Percentiles rank a stretch among this genome's conserved stretches.
These are phyloP conservation scores for Salmo trutta DNA, from an alignment of 2,797 vertebrate species.

Conservation along the genomic window DNA sequence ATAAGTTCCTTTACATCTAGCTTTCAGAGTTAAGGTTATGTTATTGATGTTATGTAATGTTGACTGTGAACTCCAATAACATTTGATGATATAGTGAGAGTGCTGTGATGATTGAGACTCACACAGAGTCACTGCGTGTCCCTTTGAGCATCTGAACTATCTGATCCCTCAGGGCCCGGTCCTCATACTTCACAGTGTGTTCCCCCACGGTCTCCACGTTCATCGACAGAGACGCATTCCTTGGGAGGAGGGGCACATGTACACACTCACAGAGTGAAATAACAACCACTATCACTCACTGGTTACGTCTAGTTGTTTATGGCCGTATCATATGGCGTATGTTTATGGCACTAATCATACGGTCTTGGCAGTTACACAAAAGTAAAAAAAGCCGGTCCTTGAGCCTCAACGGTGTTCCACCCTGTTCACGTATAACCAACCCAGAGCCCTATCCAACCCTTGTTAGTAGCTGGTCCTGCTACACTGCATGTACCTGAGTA, in stretches of 20 bases:
- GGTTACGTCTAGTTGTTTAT: not conserved
- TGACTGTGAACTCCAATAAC: not conserved
- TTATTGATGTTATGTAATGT: not conserved
- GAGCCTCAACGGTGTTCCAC: not conserved
- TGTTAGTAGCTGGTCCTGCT: not conserved
- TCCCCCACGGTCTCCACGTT: slow-evolving; percentile 72
- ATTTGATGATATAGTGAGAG: not conserved
- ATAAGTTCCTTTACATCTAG: not conserved
- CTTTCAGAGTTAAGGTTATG: not conserved
- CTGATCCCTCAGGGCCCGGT: slow-evolving; percentile 59
- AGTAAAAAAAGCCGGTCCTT: not conserved
- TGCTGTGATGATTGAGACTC: slow-evolving; percentile 40
- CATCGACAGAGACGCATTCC: slow-evolving; percentile 77
- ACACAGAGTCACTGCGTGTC: slow-evolving; percentile 68
- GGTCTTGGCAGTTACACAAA: not conserved
- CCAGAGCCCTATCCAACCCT: not conserved
- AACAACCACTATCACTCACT: not conserved
- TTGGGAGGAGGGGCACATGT: slow-evolving; percentile 42
- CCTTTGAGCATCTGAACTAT: slow-evolving; percentile 75
- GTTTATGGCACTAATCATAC: not conserved
- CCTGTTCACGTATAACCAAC: not conserved
- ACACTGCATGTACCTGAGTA: slow-evolving; percentile 57
- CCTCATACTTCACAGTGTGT: slow-evolving; percentile 71
- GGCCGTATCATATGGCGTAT: not conserved
- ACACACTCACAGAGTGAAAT: not conserved